A percentile compares a stretch with the other conserved stretches of the same genome.
Evolutionary conservation across 2,797 vertebrate species (phyloP).

Genomic region (Chloroceryle amazona): DNA sequence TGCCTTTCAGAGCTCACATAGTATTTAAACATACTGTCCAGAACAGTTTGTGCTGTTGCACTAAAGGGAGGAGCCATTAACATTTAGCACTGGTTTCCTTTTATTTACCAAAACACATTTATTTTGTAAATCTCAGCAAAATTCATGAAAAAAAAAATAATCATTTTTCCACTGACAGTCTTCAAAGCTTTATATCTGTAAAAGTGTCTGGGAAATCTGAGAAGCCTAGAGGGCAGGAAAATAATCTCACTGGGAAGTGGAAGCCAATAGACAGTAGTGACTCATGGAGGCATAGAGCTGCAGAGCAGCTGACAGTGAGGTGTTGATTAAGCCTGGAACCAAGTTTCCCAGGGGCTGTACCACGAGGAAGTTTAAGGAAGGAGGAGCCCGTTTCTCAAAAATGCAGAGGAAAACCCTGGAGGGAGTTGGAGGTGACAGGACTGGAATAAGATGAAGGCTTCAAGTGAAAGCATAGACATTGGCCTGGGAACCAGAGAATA

Average conservation of each 20-base stretch:
- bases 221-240: conserved; percentile 21
- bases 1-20: not conserved
- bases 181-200: conserved; percentile 27
- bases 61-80: not conserved
- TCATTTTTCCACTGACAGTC: not conserved
- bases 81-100: not conserved
- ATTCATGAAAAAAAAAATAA: not conserved
- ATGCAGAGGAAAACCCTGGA: not conserved
- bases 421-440: not conserved
- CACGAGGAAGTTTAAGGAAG: not conserved
- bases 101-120: conserved; percentile 24
- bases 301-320: not conserved
- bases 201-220: not conserved
- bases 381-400: not conserved
- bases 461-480: not conserved
- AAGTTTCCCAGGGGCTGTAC: not conserved
- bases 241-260: not conserved
- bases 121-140: conserved; percentile 20
- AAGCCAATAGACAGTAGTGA: not conserved
- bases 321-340: not conserved
- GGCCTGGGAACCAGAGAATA: not conserved
- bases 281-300: not conserved
- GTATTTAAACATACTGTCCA: not conserved
- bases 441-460: not conserved
- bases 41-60: conserved; percentile 8